These are phyloP conservation scores for Drosophila varians DNA, from an alignment of 1,140 invertebrate species.

Conservation along the genomic window DNA sequence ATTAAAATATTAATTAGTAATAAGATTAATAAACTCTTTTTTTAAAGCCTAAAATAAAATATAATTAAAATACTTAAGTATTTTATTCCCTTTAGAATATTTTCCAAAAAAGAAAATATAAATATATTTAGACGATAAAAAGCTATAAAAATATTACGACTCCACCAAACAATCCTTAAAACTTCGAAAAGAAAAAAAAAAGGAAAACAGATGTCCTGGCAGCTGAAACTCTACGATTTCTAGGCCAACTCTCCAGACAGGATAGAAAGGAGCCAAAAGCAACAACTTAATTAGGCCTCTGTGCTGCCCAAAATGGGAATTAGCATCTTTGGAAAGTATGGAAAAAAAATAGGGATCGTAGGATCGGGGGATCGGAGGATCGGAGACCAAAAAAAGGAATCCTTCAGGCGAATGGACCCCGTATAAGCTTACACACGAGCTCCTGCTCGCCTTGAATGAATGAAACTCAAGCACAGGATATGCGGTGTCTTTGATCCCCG, in stretches of 20 bases:
- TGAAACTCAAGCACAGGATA: conserved; percentile 76
- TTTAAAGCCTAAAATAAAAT: no score
- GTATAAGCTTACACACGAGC: conserved; percentile 46
- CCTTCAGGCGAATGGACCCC: conserved; percentile 18
- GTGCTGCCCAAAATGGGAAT: conserved; percentile 41
- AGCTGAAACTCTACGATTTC: neutral
- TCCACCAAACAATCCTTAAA: no score
- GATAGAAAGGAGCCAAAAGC: conserved; percentile 12
- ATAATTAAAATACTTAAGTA: no score
- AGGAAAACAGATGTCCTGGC: neutral
- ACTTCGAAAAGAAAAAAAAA: neutral
- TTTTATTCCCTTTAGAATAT: no score
- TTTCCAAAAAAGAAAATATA: no score
- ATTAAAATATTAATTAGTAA: no score
- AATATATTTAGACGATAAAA: no score
- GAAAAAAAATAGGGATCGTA: conserved; percentile 12
- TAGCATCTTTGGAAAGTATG: conserved; percentile 30
- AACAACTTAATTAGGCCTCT: conserved; percentile 62
- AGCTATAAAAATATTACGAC: no score
- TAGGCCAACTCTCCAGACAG: neutral
- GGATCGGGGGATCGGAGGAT: neutral
- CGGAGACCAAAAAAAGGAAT: conserved; percentile 3
- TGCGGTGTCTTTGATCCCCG: conserved; percentile 62
- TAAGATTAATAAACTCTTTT: no score
- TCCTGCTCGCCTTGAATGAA: conserved; percentile 45